Base-by-base conservation (phyloP, 2,113 vertebrate genomes). In the Fregetta grallaria region DNA sequence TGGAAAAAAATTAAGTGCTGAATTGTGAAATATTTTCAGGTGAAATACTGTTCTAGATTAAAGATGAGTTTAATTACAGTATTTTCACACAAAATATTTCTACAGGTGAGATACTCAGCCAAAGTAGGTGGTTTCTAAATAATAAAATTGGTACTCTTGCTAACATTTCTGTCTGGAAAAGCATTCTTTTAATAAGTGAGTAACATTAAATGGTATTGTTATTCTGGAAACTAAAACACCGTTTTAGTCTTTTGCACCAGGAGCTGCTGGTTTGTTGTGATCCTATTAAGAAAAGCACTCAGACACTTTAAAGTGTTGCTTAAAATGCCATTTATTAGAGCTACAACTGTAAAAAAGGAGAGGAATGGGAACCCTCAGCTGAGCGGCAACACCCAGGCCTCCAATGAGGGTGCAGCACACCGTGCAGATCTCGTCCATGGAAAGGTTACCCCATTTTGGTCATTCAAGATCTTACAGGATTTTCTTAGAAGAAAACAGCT, bases 401-500 rank as follows among this genome's bases (percentile, higher is more conserved):
- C 21, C 2, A 0, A 5, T 34, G 20, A 19, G 2, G 2, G 23
- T 5, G 13, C 11, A 47, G 26, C 18, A 65, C 15, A 45, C 10
- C 3, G 3, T 2, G 3, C 15, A 86, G 58, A 25, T 22, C 52
- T 22, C 6, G 1, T 62, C 32, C 6, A 10, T 45, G 17, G 50
- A 55, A 61, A 50, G 4, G 3, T 23, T 61, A 32, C 18, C 15
- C 53, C 17, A 40, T 61, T 79, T 65, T 1, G 0, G 11, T 84
- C 15, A 62, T 50, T 81, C 25, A 47, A 34, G 34, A 42, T 8
- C 29, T 52, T n/a, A 38, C 7, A 27, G 12, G 10, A 44, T 66
- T 81, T 80, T 86, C 27, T 66, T 45, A 20, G 38, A 72, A 42
- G 13, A 44, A 56, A 56, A 50, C 20, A 52, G 22, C 3, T 36